These are phyloP conservation scores for Brachionus asplanchnoidis DNA, from an alignment of 1,140 invertebrate species.

Conservation along the genomic window DNA sequence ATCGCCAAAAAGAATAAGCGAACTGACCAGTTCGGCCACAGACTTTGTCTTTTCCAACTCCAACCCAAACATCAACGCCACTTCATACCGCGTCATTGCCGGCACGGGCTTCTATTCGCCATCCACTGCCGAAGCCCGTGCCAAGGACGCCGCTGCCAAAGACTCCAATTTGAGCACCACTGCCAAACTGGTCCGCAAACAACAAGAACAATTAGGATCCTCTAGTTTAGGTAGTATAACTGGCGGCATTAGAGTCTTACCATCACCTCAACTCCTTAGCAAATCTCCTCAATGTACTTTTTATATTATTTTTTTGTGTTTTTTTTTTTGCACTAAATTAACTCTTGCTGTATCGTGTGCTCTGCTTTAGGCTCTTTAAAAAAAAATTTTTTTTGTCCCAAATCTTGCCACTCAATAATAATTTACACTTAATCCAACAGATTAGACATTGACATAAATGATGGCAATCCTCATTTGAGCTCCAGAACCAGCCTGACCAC, in stretches of 20 bases:
- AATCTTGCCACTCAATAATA: not conserved
- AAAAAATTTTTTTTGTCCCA: not conserved
- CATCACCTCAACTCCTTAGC: not conserved
- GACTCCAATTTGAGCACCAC: slow-evolving; percentile 16
- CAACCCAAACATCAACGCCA: not conserved
- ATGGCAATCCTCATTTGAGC: slow-evolving; percentile 31
- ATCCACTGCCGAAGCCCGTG: not conserved
- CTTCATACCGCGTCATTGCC: not conserved
- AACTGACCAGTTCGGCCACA: not conserved
- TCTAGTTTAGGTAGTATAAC: slow-evolving; percentile 36
- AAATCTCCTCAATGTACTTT: slow-evolving; percentile 13
- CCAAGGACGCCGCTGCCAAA: slow-evolving; percentile 5
- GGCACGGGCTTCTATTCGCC: slow-evolving; percentile 19
- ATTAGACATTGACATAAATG: slow-evolving; percentile 16
- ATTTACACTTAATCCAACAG: not conserved
- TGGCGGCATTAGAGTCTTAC: slow-evolving; percentile 39
- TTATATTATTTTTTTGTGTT: slow-evolving; percentile 11
- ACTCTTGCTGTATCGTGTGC: slow-evolving; percentile 7
- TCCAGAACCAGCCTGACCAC: slow-evolving; percentile 3
- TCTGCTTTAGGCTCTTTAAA: not conserved
- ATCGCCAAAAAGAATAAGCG: not conserved
- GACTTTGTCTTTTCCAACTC: slow-evolving; percentile 1
- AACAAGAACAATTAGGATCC: slow-evolving; percentile 22
- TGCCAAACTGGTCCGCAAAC: not conserved
- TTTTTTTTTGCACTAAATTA: not conserved